Evolutionary conservation across 35 echinoderm and acorn worm genomes (phyloP).

Genomic region (Lytechinus pictus): DNA sequence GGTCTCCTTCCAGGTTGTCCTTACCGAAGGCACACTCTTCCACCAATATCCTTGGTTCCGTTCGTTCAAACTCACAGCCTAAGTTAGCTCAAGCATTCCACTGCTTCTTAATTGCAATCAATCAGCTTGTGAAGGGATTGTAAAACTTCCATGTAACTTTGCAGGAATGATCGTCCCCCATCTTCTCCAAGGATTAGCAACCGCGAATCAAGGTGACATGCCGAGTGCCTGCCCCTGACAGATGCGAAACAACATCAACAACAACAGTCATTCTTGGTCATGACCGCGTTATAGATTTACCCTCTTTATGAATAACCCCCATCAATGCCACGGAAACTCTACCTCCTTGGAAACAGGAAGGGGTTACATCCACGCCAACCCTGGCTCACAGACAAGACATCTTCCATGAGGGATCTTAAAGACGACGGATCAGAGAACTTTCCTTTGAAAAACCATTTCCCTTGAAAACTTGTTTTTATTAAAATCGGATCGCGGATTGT

Average conservation of each 20-base stretch:
- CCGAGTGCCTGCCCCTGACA: not conserved
- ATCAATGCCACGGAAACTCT: not conserved
- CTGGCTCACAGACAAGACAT: not conserved
- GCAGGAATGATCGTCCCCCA: not conserved
- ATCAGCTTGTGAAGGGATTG: not conserved
- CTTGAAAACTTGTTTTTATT: not conserved
- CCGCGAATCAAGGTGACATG: not conserved
- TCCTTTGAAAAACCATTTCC: not conserved
- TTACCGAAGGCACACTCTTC: not conserved
- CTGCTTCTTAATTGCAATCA: not conserved
- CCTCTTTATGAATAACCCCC: not conserved
- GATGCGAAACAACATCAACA: constrained; percentile 3
- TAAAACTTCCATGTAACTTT: not conserved
- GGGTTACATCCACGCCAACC: not conserved
- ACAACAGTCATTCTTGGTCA: not conserved
- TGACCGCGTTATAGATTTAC: not conserved
- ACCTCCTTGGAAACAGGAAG: constrained; percentile 5
- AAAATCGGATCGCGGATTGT: not conserved
- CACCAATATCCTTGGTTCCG: not conserved
- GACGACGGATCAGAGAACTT: not conserved
- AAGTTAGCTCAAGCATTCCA: not conserved
- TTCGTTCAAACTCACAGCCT: not conserved
- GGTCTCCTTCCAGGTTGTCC: not conserved
- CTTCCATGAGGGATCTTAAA: not conserved
- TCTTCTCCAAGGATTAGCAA: not conserved